Evolutionary conservation across 2,113 vertebrate species (phyloP).

Genomic region (Microtus richardsoni): DNA sequence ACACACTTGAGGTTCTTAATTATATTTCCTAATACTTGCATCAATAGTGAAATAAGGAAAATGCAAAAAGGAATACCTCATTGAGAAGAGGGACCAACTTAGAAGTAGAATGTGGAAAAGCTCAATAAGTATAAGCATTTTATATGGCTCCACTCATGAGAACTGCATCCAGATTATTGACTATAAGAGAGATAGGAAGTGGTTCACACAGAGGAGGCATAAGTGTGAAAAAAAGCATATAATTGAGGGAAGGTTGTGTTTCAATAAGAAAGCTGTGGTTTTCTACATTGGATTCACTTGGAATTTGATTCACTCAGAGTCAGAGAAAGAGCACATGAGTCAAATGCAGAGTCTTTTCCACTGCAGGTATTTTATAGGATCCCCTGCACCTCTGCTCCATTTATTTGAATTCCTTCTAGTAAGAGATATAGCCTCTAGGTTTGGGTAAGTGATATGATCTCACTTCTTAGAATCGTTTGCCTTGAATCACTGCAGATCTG

Average conservation of each 20-base stretch:
- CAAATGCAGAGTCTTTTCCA: conserved; percentile 21
- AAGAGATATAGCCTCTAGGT: conserved; percentile 40
- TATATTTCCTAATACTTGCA: not conserved
- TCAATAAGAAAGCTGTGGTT: not conserved
- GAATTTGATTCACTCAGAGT: conserved; percentile 54
- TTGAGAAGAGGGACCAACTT: not conserved
- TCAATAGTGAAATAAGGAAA: not conserved
- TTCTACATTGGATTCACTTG: conserved; percentile 1
- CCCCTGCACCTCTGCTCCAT: conserved; percentile 36
- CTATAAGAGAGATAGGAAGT: not conserved
- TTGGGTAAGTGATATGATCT: conserved; percentile 69
- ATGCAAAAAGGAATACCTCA: not conserved
- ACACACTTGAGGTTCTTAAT: not conserved
- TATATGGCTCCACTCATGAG: not conserved
- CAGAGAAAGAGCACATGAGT: conserved; percentile 42
- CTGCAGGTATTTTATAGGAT: conserved; percentile 57
- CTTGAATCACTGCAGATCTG: conserved; percentile 33
- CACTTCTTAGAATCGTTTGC: conserved; percentile 57
- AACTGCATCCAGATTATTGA: not conserved
- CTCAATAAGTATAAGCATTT: conserved; percentile 13
- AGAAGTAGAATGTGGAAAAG: not conserved
- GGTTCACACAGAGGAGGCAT: not conserved
- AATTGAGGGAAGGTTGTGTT: conserved; percentile 7
- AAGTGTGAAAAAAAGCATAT: not conserved
- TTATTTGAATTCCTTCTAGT: conserved; percentile 69